These are phyloP conservation scores for Bilobella aurantiaca DNA, from an alignment of 1,140 invertebrate genomes.

Conservation along the genomic window DNA sequence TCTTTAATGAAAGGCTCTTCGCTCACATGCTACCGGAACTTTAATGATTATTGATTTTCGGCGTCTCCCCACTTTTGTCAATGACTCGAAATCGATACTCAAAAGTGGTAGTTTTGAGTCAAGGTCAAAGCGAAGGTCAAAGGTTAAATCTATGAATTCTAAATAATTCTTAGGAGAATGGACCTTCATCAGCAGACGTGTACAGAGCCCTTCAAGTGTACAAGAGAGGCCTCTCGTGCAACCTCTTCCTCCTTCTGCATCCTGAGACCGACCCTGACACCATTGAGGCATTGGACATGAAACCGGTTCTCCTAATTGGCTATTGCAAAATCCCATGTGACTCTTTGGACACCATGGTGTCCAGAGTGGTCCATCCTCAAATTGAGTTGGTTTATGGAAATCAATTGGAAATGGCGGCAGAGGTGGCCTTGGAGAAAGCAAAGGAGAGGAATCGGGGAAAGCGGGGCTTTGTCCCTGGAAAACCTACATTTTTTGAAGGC, in stretches of 20 bases:
- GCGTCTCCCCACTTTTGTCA: neutral
- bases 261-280: neutral
- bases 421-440: neutral
- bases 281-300: neutral
- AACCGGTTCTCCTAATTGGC: neutral
- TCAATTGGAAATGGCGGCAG: neutral
- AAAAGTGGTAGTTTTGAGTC: too few species aligned
- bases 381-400: neutral
- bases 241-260: slow-evolving; percentile 9
- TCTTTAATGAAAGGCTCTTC: too few species aligned
- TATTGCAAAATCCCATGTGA: slow-evolving; percentile 7
- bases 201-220: slow-evolving; percentile 5
- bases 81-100: too few species aligned
- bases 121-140: too few species aligned
- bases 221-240: slow-evolving; percentile 2
- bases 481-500: slow-evolving; percentile 1
- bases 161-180: too few species aligned
- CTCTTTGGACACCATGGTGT: neutral
- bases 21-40: too few species aligned
- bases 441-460: neutral
- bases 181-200: too few species aligned
- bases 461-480: neutral
- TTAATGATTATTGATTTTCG: neutral
- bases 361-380: neutral
- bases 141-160: too few species aligned